Conservation (phyloP, 1,140 invertebrate genomes). For the Aphelinus certus region DNA sequence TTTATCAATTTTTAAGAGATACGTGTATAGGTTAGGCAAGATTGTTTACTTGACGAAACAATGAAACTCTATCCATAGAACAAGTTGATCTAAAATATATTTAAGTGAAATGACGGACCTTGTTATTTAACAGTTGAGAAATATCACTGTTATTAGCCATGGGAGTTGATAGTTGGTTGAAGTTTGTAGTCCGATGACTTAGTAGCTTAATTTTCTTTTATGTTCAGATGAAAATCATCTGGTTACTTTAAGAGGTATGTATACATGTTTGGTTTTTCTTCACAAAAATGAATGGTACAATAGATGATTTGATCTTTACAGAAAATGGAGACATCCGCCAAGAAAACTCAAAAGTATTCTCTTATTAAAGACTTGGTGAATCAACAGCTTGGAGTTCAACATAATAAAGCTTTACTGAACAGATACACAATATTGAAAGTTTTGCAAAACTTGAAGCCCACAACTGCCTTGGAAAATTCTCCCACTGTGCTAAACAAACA, state of each 20-base stretch:
- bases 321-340: constrained; percentile 16
- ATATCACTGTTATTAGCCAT: no score
- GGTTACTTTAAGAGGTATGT: constrained; percentile 5
- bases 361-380: constrained; percentile 25
- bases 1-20: no score
- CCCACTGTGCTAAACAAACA: constrained; percentile 16
- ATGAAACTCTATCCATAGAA: no score
- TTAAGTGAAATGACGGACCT: no score
- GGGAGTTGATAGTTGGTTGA: no score
- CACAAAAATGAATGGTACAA: background rate
- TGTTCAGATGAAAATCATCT: no score
- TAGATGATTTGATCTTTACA: background rate
- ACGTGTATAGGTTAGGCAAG: no score
- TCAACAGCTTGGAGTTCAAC: constrained; percentile 6
- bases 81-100: no score
- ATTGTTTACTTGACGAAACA: no score
- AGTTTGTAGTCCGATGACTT: no score
- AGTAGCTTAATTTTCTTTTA: no score
- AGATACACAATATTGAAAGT: constrained; percentile 7
- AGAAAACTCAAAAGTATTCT: background rate
- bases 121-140: no score
- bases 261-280: background rate
- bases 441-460: constrained; percentile 13
- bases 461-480: constrained; percentile 11
- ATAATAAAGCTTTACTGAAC: constrained; percentile 14